Conservation (phyloP, 2,888 invertebrate genomes). For the Noctua comes region DNA sequence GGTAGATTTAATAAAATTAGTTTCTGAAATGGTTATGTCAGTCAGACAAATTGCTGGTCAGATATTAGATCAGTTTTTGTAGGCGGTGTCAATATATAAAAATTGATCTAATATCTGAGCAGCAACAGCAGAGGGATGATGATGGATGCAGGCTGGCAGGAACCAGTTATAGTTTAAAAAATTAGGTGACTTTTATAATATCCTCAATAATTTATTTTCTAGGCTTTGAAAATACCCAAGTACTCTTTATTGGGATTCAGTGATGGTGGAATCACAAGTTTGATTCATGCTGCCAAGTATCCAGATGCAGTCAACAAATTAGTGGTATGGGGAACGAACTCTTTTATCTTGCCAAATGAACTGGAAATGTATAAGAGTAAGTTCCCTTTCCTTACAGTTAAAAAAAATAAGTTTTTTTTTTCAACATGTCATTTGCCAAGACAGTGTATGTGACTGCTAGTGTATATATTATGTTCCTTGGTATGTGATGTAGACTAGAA, state of each 20-base stretch:
- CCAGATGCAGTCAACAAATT: slow-evolving; percentile 92
- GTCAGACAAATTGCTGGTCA: too few relatives aligned
- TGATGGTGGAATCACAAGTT: slow-evolving; percentile 95
- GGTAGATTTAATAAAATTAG: slow-evolving; percentile 74
- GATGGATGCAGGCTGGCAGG: not conserved
- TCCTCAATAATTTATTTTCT: slow-evolving; percentile 38
- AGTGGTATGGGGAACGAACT: slow-evolving; percentile 94
- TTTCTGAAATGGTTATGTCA: not conserved
- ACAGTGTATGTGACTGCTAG: not conserved
- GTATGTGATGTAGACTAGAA: not conserved
- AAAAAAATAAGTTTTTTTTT: too few relatives aligned
- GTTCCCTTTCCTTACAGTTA: slow-evolving; percentile 24
- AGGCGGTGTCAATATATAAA: too few relatives aligned
- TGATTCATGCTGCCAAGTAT: slow-evolving; percentile 94
- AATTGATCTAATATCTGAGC: not conserved
- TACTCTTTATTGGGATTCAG: slow-evolving; percentile 97
- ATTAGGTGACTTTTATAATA: not conserved
- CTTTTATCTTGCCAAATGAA: slow-evolving; percentile 93
- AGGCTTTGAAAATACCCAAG: slow-evolving; percentile 91
- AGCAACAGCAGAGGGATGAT: not conserved
- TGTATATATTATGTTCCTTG: too few relatives aligned
- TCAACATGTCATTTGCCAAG: not conserved
- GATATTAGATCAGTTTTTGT: too few relatives aligned
- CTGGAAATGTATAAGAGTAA: slow-evolving; percentile 81
- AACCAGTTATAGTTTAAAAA: not conserved